Evolutionary conservation across 2,888 invertebrate genomes (phyloP).

Genomic region (Hesperia comma): DNA sequence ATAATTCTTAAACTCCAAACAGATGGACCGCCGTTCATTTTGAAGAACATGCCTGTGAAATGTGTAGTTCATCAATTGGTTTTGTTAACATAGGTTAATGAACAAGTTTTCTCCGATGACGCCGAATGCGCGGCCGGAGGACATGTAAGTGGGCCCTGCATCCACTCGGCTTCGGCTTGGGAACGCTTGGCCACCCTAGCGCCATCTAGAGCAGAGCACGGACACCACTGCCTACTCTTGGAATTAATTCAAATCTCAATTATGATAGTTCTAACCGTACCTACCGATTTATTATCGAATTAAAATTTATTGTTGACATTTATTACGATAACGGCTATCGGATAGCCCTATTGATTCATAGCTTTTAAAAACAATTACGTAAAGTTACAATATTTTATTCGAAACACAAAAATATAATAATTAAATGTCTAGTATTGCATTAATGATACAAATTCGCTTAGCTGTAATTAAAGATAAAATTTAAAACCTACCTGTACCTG

Average conservation of each 20-base stretch:
- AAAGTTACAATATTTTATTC: no score
- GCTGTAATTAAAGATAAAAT: no score
- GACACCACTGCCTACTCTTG: conserved; percentile 40
- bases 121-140: conserved; percentile 71
- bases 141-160: conserved; percentile 71
- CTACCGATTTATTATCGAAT: background rate
- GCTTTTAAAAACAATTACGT: no score
- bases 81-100: conserved; percentile 68
- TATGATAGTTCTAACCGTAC: background rate
- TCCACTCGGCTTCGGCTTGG: conserved; percentile 55
- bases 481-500: no score
- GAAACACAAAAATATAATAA: no score
- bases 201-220: conserved; percentile 63
- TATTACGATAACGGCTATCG: no score
- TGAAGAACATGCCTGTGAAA: background rate
- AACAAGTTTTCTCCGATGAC: conserved; percentile 79
- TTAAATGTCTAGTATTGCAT: no score
- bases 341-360: no score
- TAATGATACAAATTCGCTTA: no score
- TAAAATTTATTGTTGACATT: no score
- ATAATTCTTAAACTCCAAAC: no score
- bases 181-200: conserved; percentile 63
- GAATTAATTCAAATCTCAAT: conserved; percentile 47
- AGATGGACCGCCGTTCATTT: no score
- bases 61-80: conserved; percentile 5